Conservation (phyloP, 2,888 invertebrate genomes). For the Vanessa cardui region DNA sequence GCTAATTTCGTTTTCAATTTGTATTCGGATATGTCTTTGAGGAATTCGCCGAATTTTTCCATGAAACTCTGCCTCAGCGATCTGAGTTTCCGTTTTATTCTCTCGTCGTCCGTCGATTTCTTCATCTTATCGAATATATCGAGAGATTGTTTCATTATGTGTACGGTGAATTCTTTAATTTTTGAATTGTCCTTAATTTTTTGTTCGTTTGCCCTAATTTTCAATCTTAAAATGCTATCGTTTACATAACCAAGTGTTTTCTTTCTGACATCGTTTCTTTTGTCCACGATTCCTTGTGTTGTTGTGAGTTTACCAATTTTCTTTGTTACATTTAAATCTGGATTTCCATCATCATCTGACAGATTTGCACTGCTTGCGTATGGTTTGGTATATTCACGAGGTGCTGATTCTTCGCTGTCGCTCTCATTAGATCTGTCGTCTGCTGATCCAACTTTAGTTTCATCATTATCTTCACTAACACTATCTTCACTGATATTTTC, state of each 20-base stretch:
- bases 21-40: conserved; percentile 48
- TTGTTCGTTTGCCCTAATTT: conserved; percentile 4
- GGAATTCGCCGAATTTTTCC: conserved; percentile 52
- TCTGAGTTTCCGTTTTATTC: conserved; percentile 44
- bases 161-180: conserved; percentile 50
- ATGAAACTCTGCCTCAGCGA: conserved; percentile 47
- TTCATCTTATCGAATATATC: conserved; percentile 52
- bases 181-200: conserved; percentile 49
- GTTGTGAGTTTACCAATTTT: not conserved
- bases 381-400: not conserved
- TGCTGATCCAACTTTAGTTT: not conserved
- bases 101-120: conserved; percentile 40
- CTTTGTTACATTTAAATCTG: not conserved
- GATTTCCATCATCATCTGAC: not conserved
- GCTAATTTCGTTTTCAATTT: conserved; percentile 56
- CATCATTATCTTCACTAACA: not conserved
- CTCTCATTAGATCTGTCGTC: not conserved
- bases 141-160: conserved; percentile 52
- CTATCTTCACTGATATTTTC: not conserved
- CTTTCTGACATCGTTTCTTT: no score
- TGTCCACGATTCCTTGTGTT: no score
- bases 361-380: not conserved
- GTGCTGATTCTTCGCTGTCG: not conserved
- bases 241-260: not conserved
- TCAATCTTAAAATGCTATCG: conserved; percentile 10